phyloP scores from a whole-genome alignment of 2,797 vertebrate genomes.

The Cuculus canorus region DNA sequence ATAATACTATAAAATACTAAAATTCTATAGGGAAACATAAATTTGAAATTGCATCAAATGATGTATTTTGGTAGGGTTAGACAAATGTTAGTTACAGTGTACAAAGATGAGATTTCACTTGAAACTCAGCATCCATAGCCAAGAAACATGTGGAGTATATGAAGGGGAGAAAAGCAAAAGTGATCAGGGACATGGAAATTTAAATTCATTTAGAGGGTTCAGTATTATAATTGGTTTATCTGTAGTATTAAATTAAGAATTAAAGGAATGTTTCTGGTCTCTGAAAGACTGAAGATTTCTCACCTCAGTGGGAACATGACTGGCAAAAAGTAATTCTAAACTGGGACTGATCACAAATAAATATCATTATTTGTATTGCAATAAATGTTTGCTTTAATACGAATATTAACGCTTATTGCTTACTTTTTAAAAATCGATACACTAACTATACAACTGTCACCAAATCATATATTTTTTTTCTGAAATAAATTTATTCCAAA shows the following conservation, averaged over 20 bases:
- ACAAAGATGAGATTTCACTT: background rate
- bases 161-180: background rate
- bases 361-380: background rate
- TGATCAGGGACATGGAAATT: background rate
- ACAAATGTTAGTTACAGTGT: background rate
- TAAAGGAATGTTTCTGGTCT: background rate
- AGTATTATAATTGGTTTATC: background rate
- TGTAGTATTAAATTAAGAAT: background rate
- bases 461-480: rapidly evolving
- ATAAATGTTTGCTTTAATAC: background rate
- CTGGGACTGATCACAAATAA: background rate
- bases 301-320: rapidly evolving
- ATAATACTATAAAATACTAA: no score
- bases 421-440: background rate
- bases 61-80: background rate
- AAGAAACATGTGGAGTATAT: background rate
- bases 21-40: background rate
- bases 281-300: background rate
- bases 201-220: background rate
- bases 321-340: background rate
- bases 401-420: background rate
- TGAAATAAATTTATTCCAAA: background rate
- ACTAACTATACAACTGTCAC: background rate
- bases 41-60: background rate
- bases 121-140: background rate